phyloP scores from a whole-genome alignment of 1,140 invertebrate species.

The Neuroterus valhalla region DNA sequence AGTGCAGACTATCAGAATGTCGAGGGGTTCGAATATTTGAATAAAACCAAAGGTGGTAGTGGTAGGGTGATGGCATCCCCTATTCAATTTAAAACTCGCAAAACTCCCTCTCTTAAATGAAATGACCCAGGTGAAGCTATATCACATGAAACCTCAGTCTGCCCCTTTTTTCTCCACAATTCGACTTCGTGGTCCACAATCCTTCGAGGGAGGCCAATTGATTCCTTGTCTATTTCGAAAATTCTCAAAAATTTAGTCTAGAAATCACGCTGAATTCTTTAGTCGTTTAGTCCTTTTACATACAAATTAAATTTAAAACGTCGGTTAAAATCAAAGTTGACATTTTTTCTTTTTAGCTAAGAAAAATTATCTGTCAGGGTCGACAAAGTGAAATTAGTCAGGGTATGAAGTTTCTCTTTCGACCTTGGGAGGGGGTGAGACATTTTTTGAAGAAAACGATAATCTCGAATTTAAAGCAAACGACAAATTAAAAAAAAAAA shows the following conservation, averaged over 20 bases:
- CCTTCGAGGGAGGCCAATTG: constrained; percentile 38
- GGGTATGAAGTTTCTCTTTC: too few relatives aligned
- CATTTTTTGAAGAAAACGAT: too few relatives aligned
- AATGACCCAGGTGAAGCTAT: constrained; percentile 59
- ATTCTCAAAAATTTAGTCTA: too few relatives aligned
- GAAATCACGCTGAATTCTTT: too few relatives aligned
- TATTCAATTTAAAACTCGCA: constrained; percentile 54
- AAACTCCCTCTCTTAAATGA: constrained; percentile 51
- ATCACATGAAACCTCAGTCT: constrained; percentile 23
- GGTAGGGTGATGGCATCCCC: constrained; percentile 48
- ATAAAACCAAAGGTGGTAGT: constrained; percentile 64
- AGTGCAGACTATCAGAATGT: constrained; percentile 61
- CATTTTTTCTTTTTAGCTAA: too few relatives aligned
- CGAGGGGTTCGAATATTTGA: constrained; percentile 61
- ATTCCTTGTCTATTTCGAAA: too few relatives aligned
- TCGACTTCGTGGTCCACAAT: constrained; percentile 48
- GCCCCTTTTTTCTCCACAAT: constrained; percentile 42
- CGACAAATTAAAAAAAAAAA: too few relatives aligned
- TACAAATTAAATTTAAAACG: not conserved
- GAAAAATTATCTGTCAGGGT: too few relatives aligned
- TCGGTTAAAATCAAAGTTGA: too few relatives aligned
- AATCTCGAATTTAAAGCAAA: too few relatives aligned
- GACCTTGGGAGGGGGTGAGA: too few relatives aligned
- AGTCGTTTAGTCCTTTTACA: not conserved
- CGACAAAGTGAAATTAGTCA: too few relatives aligned